Conservation (phyloP, 2,888 invertebrate genomes). For the Trachelus iudaicus region DNA sequence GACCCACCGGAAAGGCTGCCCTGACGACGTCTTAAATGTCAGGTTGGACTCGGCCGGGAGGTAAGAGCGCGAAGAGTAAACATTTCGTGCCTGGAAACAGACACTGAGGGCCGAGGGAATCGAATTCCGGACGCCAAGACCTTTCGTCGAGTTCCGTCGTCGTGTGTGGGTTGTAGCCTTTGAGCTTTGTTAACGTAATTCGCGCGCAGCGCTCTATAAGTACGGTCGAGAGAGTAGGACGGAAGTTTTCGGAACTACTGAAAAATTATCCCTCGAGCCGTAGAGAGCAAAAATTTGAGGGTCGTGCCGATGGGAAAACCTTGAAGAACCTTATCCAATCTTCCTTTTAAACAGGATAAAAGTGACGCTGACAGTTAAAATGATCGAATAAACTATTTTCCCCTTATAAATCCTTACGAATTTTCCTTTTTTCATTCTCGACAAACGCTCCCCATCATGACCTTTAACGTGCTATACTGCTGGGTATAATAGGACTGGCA, state of each 20-base stretch:
- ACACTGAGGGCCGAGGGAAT: not conserved
- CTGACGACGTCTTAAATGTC: not conserved
- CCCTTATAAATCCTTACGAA: not conserved
- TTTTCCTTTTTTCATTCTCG: not conserved
- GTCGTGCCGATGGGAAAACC: not conserved
- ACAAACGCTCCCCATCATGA: not conserved
- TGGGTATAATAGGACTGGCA: not conserved
- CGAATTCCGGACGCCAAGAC: not conserved
- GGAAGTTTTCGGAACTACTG: not conserved
- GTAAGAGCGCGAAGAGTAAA: not conserved
- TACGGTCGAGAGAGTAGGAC: not conserved
- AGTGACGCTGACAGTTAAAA: not conserved
- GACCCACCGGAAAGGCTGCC: not conserved
- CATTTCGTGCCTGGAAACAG: not conserved
- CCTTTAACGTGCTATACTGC: not conserved
- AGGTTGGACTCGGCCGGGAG: not conserved
- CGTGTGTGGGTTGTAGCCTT: not conserved
- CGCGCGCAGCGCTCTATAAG: not conserved
- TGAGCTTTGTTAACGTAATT: not conserved
- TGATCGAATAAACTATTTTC: not conserved
- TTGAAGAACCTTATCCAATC: not conserved
- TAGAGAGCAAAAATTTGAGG: not conserved
- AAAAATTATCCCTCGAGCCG: not conserved
- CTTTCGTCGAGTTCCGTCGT: not conserved
- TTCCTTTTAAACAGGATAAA: not conserved